Conservation (phyloP, 2,888 invertebrate species). For the Pachymerium ferrugineum region DNA sequence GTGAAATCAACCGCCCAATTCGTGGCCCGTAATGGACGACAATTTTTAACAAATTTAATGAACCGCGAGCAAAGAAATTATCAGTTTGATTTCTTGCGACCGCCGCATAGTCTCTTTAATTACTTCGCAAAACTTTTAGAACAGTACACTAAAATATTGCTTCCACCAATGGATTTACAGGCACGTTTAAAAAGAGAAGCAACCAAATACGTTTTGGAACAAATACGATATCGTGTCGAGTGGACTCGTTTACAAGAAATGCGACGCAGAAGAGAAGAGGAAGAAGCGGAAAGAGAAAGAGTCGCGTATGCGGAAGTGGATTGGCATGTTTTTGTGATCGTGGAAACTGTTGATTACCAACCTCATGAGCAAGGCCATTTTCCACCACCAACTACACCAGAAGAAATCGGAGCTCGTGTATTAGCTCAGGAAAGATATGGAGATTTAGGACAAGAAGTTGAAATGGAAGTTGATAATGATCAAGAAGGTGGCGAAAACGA, state of each 20-base stretch:
- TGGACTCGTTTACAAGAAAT: conserved; percentile 95
- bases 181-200: conserved; percentile 68
- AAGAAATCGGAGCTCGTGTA: conserved; percentile 92
- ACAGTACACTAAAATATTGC: conserved; percentile 93
- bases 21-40: conserved; percentile 95
- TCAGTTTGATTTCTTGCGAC: conserved; percentile 97
- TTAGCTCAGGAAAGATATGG: conserved; percentile 64
- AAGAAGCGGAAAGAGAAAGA: conserved; percentile 63
- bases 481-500: conserved; percentile 66
- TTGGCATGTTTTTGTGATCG: conserved; percentile 99
- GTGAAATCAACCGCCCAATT: conserved; percentile 98
- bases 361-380: conserved; percentile 89
- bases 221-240: conserved; percentile 87
- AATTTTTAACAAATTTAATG: conserved; percentile 97
- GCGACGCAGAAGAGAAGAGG: conserved; percentile 86
- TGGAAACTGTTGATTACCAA: conserved; percentile 98
- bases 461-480: conserved; percentile 37
- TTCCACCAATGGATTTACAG: conserved; percentile 88
- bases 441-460: conserved; percentile 38
- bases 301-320: conserved; percentile 89
- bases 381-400: conserved; percentile 94
- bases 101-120: conserved; percentile 95
- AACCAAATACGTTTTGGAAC: conserved; percentile 65
- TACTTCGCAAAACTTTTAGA: conserved; percentile 97
- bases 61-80: conserved; percentile 96